phyloP scores from a whole-genome alignment of 2,888 invertebrate genomes.

The Unio pictorum region DNA sequence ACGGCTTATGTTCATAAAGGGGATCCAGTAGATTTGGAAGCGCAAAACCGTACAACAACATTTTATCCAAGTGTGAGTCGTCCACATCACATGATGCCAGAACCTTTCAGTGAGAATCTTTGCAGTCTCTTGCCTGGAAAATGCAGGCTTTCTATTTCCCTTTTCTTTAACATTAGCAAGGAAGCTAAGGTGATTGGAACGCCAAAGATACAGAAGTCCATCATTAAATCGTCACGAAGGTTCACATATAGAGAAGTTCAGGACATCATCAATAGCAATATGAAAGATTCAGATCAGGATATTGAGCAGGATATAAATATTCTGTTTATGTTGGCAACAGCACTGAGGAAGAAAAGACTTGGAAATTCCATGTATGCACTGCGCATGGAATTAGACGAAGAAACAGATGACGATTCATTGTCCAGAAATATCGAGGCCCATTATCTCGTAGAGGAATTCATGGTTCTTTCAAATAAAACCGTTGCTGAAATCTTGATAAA shows the following conservation, averaged over 20 bases:
- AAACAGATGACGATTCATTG: constrained; percentile 8
- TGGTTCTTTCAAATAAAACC: constrained; percentile 27
- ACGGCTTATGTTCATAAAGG: constrained; percentile 25
- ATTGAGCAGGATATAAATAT: constrained; percentile 7
- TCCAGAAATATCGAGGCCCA: constrained; percentile 21
- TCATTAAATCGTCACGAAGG: constrained; percentile 12
- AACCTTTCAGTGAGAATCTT: constrained; percentile 24
- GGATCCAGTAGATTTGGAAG: constrained; percentile 36
- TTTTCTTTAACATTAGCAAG: constrained; percentile 22
- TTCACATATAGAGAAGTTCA: constrained; percentile 29
- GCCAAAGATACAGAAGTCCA: constrained; percentile 6
- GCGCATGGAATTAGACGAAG: not conserved
- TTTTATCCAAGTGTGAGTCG: constrained; percentile 25
- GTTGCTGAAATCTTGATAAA: constrained; percentile 20
- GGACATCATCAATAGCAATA: constrained; percentile 4
- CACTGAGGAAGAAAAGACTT: constrained; percentile 19
- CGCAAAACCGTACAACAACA: constrained; percentile 25
- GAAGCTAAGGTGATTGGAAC: constrained; percentile 4
- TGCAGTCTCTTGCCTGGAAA: constrained; percentile 31
- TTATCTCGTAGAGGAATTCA: constrained; percentile 33
- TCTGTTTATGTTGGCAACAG: constrained; percentile 19
- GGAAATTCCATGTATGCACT: constrained; percentile 15
- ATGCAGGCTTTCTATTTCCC: constrained; percentile 28
- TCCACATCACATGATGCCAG: constrained; percentile 38
- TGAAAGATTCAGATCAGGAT: not conserved